Base-by-base conservation (phyloP, 2,797 vertebrate genomes). In the Phoxinus dragarum region DNA sequence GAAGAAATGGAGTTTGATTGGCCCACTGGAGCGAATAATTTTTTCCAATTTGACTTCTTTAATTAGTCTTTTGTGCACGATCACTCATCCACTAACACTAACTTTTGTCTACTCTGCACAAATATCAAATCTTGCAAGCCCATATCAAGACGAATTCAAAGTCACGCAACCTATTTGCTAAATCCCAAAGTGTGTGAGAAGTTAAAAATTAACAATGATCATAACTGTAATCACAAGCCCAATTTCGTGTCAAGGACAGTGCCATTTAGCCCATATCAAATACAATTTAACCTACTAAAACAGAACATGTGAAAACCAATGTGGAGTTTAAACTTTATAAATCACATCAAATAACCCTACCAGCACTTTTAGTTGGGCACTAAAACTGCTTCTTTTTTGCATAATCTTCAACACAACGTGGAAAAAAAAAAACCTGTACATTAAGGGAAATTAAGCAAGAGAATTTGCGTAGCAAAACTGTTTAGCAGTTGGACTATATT, bases 151-250 rank as follows among this genome's bases (percentile, higher is more conserved):
- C 38, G n/a, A 27, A 59, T 66, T 66, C 6, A 31, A 56, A n/a
- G 36, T n/a, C 23, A 42, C 2, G 7, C 23, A 56, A 54, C 12
- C 69, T 2, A 49, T 52, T 34, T 76, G 21, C 21, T 38, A 27
- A 77, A 49, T 40, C 4, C 59, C 17, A 34, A 42, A 61, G 40
- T 74, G 17, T 36, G 40, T 9, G 31, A 23, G 36, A n/a, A 38
- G 56, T 82, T 82, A 64, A 83, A 66, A 49, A 75, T 83, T 38
- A 74, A 66, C 71, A 27, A 8, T 12, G 56, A 75, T 36, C 31
- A 47, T 82, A 71, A 44, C 12, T 82, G 19, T 82, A 47, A 74
- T 74, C 71, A 49, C 27, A 64, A 36, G n/a, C 8, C 3, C 23
- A 34, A 72, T 81, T n/a, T 42, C 10, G 2, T 17, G 27, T 82